Base-by-base conservation (phyloP, 2,797 vertebrate genomes). In the Ctenopoma kingsleyae region DNA sequence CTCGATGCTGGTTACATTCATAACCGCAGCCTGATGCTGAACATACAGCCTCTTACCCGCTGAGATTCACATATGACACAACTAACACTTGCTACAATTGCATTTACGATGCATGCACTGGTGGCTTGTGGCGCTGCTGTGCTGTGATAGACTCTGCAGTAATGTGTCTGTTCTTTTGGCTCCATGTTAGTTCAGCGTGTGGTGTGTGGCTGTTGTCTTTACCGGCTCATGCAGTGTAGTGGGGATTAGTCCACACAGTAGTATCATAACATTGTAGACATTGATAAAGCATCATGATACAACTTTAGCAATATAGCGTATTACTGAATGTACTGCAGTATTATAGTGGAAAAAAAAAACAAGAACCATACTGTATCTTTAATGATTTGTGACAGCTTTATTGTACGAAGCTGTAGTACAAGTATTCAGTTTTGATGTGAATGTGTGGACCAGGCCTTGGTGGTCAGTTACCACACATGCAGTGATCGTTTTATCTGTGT, bases 391-490 rank as follows among this genome's bases (percentile, higher is more conserved):
- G 27, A 32, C 15, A 9, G 25, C 11, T 67, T 54, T 25, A 15
- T 41, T 7, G 2, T 8, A 6, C 22, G 20, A 5, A 9, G 17
- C 10, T 17, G 68, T 5, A 20, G 17, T 13, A 9, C 10, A 1
- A 5, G 16, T n/a, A 1, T 27, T 36, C 5, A 6, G 44, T 43
- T 12, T 27, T 12, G 25, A 23, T 56, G 54, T 41, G 57, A 2
- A 43, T 67, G 67, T 63, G 71, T 48, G 67, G 67, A 68, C 23
- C 69, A 40, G 74, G 63, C 70, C 61, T 78, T 64, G 53, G 76
- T 11, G 5, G 23, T 57, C 30, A 65, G 48, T 38, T 23, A 64
- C 48, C 49, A 47, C 59, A n/a, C 57, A 32, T 25, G 67, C 40
- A 46, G 35, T 27, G 54, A 52, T 46, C 32, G n/a, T 8, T 64